Conservation (phyloP, 2,888 invertebrate species). For the Drosophila borborema region DNA sequence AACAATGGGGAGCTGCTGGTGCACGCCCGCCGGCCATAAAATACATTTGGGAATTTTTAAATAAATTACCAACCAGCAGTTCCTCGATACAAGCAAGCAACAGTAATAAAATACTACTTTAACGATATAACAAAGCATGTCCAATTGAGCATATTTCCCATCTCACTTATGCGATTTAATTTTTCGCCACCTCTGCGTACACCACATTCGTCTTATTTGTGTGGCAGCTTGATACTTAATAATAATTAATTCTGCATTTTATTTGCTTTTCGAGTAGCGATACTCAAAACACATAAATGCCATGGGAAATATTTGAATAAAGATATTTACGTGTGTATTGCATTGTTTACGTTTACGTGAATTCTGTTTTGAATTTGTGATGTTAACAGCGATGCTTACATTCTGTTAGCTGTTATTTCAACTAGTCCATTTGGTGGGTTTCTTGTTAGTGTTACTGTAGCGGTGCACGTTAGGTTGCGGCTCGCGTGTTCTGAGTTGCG, state of each 20-base stretch:
- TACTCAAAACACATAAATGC: neutral
- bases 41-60: constrained; percentile 29
- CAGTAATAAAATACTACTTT: constrained; percentile 12
- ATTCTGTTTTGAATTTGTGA: constrained; percentile 7
- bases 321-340: neutral
- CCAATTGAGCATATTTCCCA: constrained; percentile 33
- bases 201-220: neutral
- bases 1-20: constrained; percentile 35
- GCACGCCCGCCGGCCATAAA: constrained; percentile 26
- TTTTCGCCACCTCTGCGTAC: constrained; percentile 6
- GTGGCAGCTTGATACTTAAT: neutral
- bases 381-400: constrained; percentile 12
- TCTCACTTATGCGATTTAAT: constrained; percentile 18
- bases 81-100: constrained; percentile 10
- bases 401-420: constrained; percentile 11
- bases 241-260: neutral
- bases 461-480: constrained; percentile 26
- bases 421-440: accelerated
- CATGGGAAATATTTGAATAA: constrained; percentile 2
- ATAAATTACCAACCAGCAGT: constrained; percentile 24
- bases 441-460: constrained; percentile 12
- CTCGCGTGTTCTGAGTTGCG: neutral
- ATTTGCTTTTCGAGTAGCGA: neutral
- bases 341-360: constrained; percentile 4
- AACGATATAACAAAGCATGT: constrained; percentile 7